Conservation (phyloP, 2,797 vertebrate species). For the Holocentrus rufus region DNA sequence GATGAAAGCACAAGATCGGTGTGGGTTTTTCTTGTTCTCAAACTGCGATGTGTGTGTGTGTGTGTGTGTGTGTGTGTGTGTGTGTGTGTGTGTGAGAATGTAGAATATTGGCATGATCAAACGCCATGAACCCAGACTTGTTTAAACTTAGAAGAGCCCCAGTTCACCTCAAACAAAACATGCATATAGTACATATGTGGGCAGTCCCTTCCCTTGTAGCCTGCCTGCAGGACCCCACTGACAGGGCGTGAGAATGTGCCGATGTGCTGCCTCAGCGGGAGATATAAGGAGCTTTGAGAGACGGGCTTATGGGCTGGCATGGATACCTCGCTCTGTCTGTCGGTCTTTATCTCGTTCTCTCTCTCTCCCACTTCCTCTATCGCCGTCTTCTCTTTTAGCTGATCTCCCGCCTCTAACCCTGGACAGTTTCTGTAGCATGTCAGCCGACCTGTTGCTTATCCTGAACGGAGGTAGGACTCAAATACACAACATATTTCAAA, state of each 20-base stretch:
- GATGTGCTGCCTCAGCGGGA: slow-evolving; percentile 55
- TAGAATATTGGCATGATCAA: too few relatives aligned
- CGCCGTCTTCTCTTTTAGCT: not conserved
- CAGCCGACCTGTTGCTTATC: slow-evolving; percentile 14
- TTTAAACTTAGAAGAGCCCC: too few relatives aligned
- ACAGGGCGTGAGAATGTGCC: slow-evolving; percentile 17
- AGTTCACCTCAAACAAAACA: too few relatives aligned
- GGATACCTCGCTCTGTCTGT: slow-evolving; percentile 25
- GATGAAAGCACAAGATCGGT: too few relatives aligned
- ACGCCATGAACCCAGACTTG: too few relatives aligned
- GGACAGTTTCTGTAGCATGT: not conserved
- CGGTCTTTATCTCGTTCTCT: slow-evolving; percentile 10
- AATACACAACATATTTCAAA: not conserved
- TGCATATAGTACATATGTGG: not conserved
- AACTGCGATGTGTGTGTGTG: too few relatives aligned
- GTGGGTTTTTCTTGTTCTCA: too few relatives aligned
- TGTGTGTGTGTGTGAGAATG: too few relatives aligned
- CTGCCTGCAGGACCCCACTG: slow-evolving; percentile 23
- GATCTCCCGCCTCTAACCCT: not conserved
- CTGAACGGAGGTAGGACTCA: slow-evolving; percentile 44
- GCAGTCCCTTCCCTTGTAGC: slow-evolving; percentile 10
- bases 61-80: too few relatives aligned
- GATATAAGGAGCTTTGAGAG: slow-evolving; percentile 70
- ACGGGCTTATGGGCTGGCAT: slow-evolving; percentile 24
- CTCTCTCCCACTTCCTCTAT: not conserved